Evolutionary conservation across 2,113 vertebrate genomes (phyloP), one percentile per base, ranked within the genome.

Genomic region (Gasterosteus aculeatus): DNA sequence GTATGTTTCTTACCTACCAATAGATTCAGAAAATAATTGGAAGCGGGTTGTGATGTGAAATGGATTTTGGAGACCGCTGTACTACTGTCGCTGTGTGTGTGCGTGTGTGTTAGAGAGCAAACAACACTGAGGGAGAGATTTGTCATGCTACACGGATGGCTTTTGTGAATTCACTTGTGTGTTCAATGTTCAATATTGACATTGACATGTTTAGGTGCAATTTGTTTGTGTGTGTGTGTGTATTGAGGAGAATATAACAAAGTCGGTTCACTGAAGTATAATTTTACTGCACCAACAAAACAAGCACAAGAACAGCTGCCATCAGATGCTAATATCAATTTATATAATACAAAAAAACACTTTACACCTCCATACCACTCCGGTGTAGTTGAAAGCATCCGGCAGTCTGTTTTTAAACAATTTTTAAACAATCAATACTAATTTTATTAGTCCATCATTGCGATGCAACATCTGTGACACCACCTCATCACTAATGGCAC

Each of bases 11-110:
- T 31, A 66, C 53, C 61, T 49, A 62, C 47, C 41, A 2, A 59
- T 47, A 69, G 70, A 75, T 81, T 82, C 70, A 49, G 41, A 58
- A 78, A 54, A 72, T 85, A 83, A 88, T 78, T 86, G 75, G 41
- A 59, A 80, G 15, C n/a, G 5, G 51, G 77, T 41, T 78, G 69
- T 35, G 74, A 85, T 76, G 74, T 82, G 63, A 78, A 80, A 82
- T 87, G 69, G 77, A 82, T 83, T 87, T 67, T 59, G 64, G 53
- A 70, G 64, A 72, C 22, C 26, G 80, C 69, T 66, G 46, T 76
- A 57, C 79, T 49, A 59, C 12, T 58, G 66, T 69, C 49, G 60
- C 35, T 38, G 44, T 26, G 71, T 11, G 60, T 51, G 53, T 31
- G 69, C 22, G 26, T 58, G 68, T 70, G 68, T 70, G 39, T 8